Base-by-base conservation (phyloP, 1,140 invertebrate species). In the Coenobita brevimanus region DNA sequence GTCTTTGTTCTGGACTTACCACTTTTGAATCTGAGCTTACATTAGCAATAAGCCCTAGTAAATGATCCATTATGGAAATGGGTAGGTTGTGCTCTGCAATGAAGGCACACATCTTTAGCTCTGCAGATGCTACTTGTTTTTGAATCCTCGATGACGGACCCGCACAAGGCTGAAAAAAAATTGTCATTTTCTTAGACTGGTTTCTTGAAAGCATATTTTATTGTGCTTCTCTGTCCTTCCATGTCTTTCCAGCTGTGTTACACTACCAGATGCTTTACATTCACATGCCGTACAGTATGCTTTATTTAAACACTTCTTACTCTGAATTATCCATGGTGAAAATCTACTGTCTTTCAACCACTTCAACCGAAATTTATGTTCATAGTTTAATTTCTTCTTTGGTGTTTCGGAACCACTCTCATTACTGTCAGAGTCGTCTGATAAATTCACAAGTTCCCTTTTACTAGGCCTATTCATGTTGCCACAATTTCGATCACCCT, bases 21-120 rank as follows among this genome's bases (percentile, higher is more conserved):
- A 78, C n/a, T 78, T 54, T 78, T 3, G 75, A 15, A 21, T 78
- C 75, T 50, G 75, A 10, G 33, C n/a, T n/a, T n/a, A n/a, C n/a
- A n/a, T n/a, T n/a, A n/a, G n/a, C n/a, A n/a, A n/a, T n/a, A n/a
- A n/a, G n/a, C n/a, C n/a, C n/a, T n/a, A n/a, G n/a, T n/a, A n/a
- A n/a, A n/a, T n/a, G n/a, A n/a, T n/a, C n/a, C n/a, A n/a, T n/a
- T n/a, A n/a, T n/a, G n/a, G n/a, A n/a, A n/a, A n/a, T n/a, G n/a
- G n/a, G n/a, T n/a, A 13, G 10, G 15, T 21, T 3, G 54, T 10
- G n/a, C 54, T 78, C 75, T 13, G 24, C 38, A 50, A 41, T 15
- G 33, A 54, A 50, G 46, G 41, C 3, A 46, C 21, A 78, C 15
- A 50, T 41, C 24, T 78, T 78, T 43, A 50, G n/a, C 24, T 78